Conservation (phyloP, 2,113 vertebrate species). For the Coryphaenoides rupestris region DNA sequence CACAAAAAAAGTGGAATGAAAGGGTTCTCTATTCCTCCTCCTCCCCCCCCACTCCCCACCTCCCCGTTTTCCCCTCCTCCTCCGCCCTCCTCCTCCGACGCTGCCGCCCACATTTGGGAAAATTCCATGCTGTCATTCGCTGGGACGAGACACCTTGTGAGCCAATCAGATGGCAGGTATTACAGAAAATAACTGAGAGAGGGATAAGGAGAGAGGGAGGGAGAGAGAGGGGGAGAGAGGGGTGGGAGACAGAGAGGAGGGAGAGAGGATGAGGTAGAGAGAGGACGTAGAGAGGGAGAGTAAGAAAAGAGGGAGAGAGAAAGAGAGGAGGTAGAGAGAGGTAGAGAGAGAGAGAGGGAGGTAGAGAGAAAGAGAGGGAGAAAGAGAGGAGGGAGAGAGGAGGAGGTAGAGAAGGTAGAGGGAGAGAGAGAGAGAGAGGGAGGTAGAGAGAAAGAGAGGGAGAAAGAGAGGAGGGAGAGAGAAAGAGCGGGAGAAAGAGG, state of each 20-base stretch:
- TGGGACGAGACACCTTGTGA: slow-evolving; percentile 46
- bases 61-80: slow-evolving; percentile 51
- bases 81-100: no score
- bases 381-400: slow-evolving; percentile 1
- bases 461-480: not conserved
- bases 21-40: slow-evolving; percentile 62
- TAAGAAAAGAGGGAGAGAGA: no score
- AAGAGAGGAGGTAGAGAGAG: not conserved
- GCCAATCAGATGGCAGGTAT: slow-evolving; percentile 44
- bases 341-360: no score
- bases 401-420: slow-evolving; percentile 13
- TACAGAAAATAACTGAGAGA: slow-evolving; percentile 4
- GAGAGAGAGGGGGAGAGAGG: not conserved
- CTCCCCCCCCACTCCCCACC: slow-evolving; percentile 41
- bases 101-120: slow-evolving; percentile 65
- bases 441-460: slow-evolving; percentile 17
- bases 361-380: slow-evolving; percentile 8
- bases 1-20: slow-evolving; percentile 54
- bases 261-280: not conserved
- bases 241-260: slow-evolving; percentile 21
- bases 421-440: slow-evolving; percentile 3
- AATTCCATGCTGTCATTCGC: slow-evolving; percentile 73
- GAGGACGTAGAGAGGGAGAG: slow-evolving; percentile 7
- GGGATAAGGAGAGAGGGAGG: slow-evolving; percentile 5
- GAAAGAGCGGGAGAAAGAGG: slow-evolving; percentile 28